A percentile compares a stretch with the other conserved stretches of the same genome.
These are phyloP conservation scores for Drosophila diplacantha DNA, from an alignment of 2,888 invertebrate genomes.

Conservation along the genomic window DNA sequence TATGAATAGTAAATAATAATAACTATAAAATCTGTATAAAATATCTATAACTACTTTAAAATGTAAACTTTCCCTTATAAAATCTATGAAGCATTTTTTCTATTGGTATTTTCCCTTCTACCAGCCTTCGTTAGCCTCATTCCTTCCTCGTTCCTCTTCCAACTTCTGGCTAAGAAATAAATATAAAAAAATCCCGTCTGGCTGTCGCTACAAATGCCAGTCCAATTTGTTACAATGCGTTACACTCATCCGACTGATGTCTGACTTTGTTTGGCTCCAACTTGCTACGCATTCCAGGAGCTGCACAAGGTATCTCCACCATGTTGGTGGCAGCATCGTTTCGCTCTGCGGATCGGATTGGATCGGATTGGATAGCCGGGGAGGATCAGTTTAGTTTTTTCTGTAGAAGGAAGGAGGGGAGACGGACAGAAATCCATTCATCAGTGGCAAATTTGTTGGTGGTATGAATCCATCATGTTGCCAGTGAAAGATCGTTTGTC, in stretches of 20 bases:
- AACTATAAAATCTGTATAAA: background rate
- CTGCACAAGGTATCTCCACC: slow-evolving; percentile 75
- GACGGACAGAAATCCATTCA: slow-evolving; percentile 75
- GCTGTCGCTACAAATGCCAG: slow-evolving; percentile 69
- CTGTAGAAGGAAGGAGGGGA: slow-evolving; percentile 1
- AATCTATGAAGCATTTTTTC: background rate
- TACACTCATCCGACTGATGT: slow-evolving; percentile 54
- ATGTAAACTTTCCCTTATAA: background rate
- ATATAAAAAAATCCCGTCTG: slow-evolving; percentile 17
- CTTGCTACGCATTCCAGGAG: slow-evolving; percentile 76
- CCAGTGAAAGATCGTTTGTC: slow-evolving; percentile 77
- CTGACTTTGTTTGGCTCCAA: slow-evolving; percentile 58
- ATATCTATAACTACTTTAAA: background rate
- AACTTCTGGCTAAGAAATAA: background rate
- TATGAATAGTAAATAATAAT: background rate
- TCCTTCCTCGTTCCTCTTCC: background rate
- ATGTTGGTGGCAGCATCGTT: slow-evolving; percentile 45
- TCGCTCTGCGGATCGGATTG: slow-evolving; percentile 5
- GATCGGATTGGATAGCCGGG: slow-evolving; percentile 12
- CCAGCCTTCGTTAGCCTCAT: slow-evolving; percentile 10
- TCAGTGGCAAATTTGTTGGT: slow-evolving; percentile 78
- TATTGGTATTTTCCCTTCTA: background rate
- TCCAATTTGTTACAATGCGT: slow-evolving; percentile 64
- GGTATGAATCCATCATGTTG: slow-evolving; percentile 77
- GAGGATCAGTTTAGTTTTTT: slow-evolving; percentile 16